Conservation (phyloP, 2,888 invertebrate genomes). For the Plebejus anna region DNA sequence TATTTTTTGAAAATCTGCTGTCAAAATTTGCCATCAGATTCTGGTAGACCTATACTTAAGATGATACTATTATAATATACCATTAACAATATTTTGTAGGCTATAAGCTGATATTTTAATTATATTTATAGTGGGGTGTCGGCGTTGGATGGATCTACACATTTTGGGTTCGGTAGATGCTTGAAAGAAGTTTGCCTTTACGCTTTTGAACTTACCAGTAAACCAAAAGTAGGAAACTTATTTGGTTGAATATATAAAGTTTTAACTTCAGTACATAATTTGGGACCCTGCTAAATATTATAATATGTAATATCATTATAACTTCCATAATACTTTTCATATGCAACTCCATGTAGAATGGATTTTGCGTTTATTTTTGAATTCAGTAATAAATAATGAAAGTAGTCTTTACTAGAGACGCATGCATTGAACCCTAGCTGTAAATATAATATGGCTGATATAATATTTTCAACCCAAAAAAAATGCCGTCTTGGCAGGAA, state of each 20-base stretch:
- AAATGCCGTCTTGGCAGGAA: too few species aligned
- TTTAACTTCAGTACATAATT: not conserved
- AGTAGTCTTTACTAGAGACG: not conserved
- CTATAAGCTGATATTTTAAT: slow-evolving; percentile 21
- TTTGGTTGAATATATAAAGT: not conserved
- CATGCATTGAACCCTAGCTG: not conserved
- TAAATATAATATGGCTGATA: not conserved
- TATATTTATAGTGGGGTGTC: slow-evolving; percentile 41
- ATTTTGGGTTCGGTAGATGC: slow-evolving; percentile 41
- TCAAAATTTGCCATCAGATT: too few species aligned
- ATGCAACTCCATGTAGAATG: slow-evolving; percentile 4
- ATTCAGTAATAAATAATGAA: not conserved
- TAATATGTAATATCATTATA: not conserved
- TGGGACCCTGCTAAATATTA: not conserved
- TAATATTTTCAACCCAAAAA: not conserved
- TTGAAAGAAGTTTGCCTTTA: slow-evolving; percentile 37
- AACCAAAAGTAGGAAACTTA: not conserved
- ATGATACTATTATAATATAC: not conserved
- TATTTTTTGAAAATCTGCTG: too few species aligned
- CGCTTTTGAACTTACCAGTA: slow-evolving; percentile 18
- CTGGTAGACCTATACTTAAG: too few species aligned
- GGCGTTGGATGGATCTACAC: slow-evolving; percentile 36
- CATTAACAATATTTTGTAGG: not conserved
- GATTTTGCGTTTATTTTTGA: not conserved
- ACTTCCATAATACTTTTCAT: not conserved